Percentiles rank a stretch among this genome's conserved stretches.
Evolutionary conservation across 2,888 invertebrate species (phyloP).

Genomic region (Rhogogaster chlorosoma): DNA sequence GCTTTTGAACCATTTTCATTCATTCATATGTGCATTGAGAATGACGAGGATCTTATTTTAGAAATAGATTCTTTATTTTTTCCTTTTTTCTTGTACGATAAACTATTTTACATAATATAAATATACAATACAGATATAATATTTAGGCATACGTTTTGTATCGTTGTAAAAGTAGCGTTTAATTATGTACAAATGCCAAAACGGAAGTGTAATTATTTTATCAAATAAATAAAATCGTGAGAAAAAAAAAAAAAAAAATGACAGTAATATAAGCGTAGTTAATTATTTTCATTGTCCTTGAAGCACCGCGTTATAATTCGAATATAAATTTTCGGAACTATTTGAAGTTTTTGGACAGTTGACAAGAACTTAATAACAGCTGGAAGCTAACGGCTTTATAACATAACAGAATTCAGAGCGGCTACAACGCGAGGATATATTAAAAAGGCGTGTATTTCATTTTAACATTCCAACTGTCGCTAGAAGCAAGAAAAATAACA

Average conservation of each 20-base stretch:
- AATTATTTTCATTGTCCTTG: constrained; percentile 4
- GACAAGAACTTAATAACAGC: constrained; percentile 11
- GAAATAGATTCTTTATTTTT: background rate
- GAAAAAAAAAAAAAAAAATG: background rate
- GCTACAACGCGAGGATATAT: background rate
- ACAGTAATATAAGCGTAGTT: background rate
- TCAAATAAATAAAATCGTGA: constrained; percentile 48
- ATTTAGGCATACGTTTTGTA: constrained; percentile 18
- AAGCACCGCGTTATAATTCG: background rate
- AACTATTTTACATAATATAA: background rate
- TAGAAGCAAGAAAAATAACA: background rate
- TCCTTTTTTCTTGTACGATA: background rate
- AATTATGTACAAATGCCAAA: constrained; percentile 59
- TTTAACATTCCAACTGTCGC: background rate
- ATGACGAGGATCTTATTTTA: background rate
- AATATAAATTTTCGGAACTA: background rate
- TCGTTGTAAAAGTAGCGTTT: background rate
- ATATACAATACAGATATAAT: constrained; percentile 10
- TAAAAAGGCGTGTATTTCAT: background rate
- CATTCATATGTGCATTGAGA: background rate
- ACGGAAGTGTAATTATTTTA: constrained; percentile 67
- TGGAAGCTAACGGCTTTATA: background rate
- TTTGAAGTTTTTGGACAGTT: constrained; percentile 3
- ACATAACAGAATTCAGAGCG: background rate
- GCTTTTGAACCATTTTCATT: background rate